Evolutionary conservation across 2,797 vertebrate species (phyloP), one percentile per base, ranked within the genome.

Genomic region (Linurgus olivaceus): DNA sequence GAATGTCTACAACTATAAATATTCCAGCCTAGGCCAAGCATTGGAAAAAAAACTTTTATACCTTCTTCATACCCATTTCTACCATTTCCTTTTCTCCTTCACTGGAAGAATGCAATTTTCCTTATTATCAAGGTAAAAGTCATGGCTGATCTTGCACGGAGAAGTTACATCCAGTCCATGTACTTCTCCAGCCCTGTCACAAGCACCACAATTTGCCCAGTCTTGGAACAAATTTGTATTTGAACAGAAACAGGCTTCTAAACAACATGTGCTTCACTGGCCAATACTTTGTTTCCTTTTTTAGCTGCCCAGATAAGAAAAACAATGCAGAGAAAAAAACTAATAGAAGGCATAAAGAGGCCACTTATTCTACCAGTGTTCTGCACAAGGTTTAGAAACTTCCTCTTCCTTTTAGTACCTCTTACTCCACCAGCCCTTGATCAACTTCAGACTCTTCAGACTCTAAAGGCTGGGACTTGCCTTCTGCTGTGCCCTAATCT

Each of bases 291-390:
- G 57, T 29, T 77, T 63, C 55, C 70, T 77, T 86, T 85, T 84
- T 86, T 76, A 93, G 91, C 66, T 73, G 47, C 63, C 31, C 51
- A 68, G 58, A 85, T 92, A 94, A 86, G 82, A 75, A 84, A 90
- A 83, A 84, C 58, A 90, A 88, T 50, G 42, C 21, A 87, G 51
- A 90, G 26, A 76, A 88, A 20, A 17, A 93, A 86, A 55, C 6
- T 45, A 74, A 45, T 3, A 86, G 28, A 17, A 54, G 17, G 5
- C 24, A 81, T 65, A 75, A 67, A 75, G 28, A 75, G 33, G 42
- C 19, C 7, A 35, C 19, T 74, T 65, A 51, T 9, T 33, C 11
- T 28, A 21, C 38, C 14, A 25, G 44, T 3, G 12, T 6, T 62
- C 61, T 75, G 51, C 33, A 58, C 3, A 33, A 74, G 8, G 21